A percentile compares a stretch with the other conserved stretches of the same genome.
These are phyloP conservation scores for Tipula helvola DNA, from an alignment of 2,888 invertebrate genomes.

Conservation along the genomic window DNA sequence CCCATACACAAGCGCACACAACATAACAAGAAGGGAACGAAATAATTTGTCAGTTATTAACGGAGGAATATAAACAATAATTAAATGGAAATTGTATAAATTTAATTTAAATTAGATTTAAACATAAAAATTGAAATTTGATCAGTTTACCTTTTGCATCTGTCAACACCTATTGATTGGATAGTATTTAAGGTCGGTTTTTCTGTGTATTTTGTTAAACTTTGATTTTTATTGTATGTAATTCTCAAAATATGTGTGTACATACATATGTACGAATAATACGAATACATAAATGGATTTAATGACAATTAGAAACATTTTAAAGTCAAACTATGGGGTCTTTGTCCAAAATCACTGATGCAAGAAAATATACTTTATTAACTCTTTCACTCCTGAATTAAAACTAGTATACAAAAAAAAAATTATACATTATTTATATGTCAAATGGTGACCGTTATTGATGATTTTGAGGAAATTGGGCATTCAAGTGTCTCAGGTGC, in stretches of 20 bases:
- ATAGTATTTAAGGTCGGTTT: background rate
- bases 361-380: background rate
- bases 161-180: background rate
- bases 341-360: background rate
- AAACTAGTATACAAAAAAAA: too few species aligned
- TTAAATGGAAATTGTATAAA: background rate
- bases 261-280: background rate
- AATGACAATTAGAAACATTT: background rate
- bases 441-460: too few species aligned
- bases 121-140: background rate
- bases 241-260: background rate
- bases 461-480: too few species aligned
- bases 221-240: background rate
- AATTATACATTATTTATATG: too few species aligned
- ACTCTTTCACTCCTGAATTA: too few species aligned
- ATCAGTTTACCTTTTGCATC: background rate
- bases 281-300: background rate
- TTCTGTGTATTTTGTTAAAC: background rate
- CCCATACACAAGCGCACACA: background rate
- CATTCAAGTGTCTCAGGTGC: too few species aligned
- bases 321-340: background rate
- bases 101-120: background rate
- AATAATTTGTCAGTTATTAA: background rate
- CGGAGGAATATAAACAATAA: background rate
- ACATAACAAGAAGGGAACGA: background rate